Evolutionary conservation across 2,888 invertebrate genomes (phyloP), one percentile per base, ranked within the genome.

Genomic region (Gisinianus flammeolus): DNA sequence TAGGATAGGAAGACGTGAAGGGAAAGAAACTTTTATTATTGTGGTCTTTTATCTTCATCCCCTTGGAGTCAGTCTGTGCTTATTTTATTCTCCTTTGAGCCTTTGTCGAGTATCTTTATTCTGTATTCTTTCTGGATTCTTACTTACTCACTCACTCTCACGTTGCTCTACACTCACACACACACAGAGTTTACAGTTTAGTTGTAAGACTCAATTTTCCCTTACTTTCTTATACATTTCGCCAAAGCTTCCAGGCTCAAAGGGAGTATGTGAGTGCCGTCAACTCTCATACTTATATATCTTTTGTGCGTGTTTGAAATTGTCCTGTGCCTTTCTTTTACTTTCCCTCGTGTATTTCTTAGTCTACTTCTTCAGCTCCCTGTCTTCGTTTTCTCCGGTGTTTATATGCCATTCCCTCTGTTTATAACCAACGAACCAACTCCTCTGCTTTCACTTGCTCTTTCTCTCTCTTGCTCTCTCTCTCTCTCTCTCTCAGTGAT

Each of bases 1-100:
- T n/a, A n/a, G n/a, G n/a, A 62, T 54, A 71, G 28, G 70, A 35
- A 70, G 54, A 70, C 24, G 22, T 24, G 52, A 52, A 70, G 54
- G 28, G 28, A 70, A 62, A 73, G 62, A 73, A 73, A 73, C 62
- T 73, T 73, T 73, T 73, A 73, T 73, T 73, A 73, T 73, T 73
- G 73, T 73, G 73, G 73, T 33, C 62, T 73, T 73, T 73, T 73
- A 56, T 62, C 73, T 62, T 62, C 73, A 73, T 73, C 73, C 56
- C 31, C 33, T 56, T 56, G 31, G 56, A 56, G 56, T 58, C 73
- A 33, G 73, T 62, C 62, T 71, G 26, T 71, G 26, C 71, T 70
- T 73, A 35, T 33, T 62, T 22, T 62, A 73, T 33, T 73, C 62
- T 62, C 64, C 73, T 73, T 64, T 73, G 73, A 73, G 73, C 73